Base-by-base conservation (phyloP, 2,888 invertebrate species). In the Trissoscelio sp. region DNA sequence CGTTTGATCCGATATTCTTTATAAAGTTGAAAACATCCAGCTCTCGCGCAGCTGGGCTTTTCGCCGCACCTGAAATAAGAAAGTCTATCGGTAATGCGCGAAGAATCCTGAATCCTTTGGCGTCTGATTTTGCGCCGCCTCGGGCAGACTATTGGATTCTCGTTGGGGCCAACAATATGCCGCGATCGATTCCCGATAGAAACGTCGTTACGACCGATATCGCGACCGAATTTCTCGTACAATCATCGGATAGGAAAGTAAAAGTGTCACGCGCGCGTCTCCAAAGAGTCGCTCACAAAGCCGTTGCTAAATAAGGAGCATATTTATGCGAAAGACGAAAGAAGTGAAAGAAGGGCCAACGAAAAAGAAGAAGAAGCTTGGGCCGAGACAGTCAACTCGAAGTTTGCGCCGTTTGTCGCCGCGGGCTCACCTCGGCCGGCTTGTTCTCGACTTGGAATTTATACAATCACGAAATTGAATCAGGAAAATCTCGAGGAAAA, bases 1-100 rank as follows among this genome's bases (percentile, higher is more conserved):
- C 87, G 87, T 88, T 88, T 87, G 87, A 87, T 86, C 87, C 87
- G 86, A 88, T 87, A 88, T 88, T 88, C 87, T 88, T 87, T 87
- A 87, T 86, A 87, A 88, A 88, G 86, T 87, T 86, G 86, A 78
- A 66, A 74, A 81, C 79, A 74, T 73, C 73, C 67, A 57, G 16
- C 60, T 16, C 31, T 24, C 60, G 73, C 75, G 58, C 60, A 79
- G 66, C 79, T 72, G 66, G 69, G 4, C 79, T 80, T 75, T 70
- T 34, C 57, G 66, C 73, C 46, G 75, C 70, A 55, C 67, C 75
- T 81, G 39, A 75, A 79, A 80, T 72, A 75, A 72, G 77, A 83
- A 83, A 82, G 74, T 82, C 79, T 81, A 55, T 60, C 70, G 74
- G 51, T 80, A 75, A 70, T 44, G 66, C 64, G 58, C 69, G 58